Percentiles rank a stretch among this genome's conserved stretches.
These are phyloP conservation scores for Cantharis rufa DNA, from an alignment of 2,888 invertebrate species.

Conservation along the genomic window DNA sequence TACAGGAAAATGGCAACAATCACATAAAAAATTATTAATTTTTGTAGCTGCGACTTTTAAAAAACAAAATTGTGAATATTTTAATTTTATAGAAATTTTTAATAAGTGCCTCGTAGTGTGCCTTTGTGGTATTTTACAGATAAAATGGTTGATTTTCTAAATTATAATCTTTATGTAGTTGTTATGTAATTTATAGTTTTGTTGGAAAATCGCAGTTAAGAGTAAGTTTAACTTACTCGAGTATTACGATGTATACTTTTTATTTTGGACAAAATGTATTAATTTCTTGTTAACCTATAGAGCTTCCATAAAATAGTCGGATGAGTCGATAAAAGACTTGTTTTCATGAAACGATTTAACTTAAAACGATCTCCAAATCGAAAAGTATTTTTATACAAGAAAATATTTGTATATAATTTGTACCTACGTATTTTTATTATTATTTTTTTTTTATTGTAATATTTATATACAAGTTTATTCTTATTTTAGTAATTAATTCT, in stretches of 20 bases:
- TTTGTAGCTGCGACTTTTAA: not conserved
- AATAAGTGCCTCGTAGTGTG: not conserved
- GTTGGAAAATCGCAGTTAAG: not conserved
- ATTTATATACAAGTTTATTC: not conserved
- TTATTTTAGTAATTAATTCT: not conserved
- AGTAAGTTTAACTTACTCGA: not conserved
- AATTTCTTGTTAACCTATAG: not conserved
- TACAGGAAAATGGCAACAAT: constrained; percentile 50
- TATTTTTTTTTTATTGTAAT: not conserved
- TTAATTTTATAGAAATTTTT: not conserved
- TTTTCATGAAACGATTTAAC: not conserved
- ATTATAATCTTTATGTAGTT: not conserved
- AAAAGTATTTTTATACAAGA: constrained; percentile 4
- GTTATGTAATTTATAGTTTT: not conserved
- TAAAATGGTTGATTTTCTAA: not conserved
- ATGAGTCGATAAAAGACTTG: not conserved
- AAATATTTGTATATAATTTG: not conserved
- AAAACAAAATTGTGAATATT: not conserved
- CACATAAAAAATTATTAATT: constrained; percentile 19
- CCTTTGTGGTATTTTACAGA: not conserved
- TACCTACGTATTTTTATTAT: not conserved
- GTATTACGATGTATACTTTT: not conserved
- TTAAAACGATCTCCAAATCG: constrained; percentile 7
- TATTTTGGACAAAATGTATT: not conserved
- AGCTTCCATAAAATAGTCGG: not conserved